Percentiles rank a stretch among this genome's conserved stretches.
Evolutionary conservation across 2,888 invertebrate species (phyloP).

Genomic region (Tubulanus polymorphus): DNA sequence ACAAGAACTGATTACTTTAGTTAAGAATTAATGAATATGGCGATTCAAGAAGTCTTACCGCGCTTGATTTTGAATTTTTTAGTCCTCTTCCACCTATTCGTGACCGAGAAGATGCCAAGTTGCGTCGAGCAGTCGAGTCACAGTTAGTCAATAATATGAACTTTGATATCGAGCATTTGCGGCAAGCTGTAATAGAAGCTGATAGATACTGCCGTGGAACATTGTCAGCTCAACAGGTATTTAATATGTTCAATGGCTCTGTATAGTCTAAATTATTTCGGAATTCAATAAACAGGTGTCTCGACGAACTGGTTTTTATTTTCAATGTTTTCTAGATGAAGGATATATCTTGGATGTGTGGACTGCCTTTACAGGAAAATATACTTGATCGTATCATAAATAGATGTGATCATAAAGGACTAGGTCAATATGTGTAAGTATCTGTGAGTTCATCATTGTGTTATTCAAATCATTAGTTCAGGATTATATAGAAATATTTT

Average conservation of each 20-base stretch:
- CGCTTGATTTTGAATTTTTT: no score
- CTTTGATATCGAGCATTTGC: slow-evolving; percentile 39
- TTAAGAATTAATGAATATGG: no score
- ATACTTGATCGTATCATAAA: slow-evolving; percentile 33
- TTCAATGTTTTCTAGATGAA: slow-evolving; percentile 33
- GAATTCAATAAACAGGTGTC: neutral
- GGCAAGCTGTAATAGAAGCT: slow-evolving; percentile 26
- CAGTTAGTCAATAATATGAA: slow-evolving; percentile 38
- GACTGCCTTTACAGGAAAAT: slow-evolving; percentile 38
- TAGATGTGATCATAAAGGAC: slow-evolving; percentile 28
- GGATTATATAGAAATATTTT: no score
- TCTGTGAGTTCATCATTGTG: neutral
- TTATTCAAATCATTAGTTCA: slow-evolving; percentile 1
- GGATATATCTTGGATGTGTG: slow-evolving; percentile 28
- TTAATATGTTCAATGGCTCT: neutral
- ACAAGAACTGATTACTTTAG: no score
- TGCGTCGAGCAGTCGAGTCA: slow-evolving; percentile 36
- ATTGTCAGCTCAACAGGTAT: slow-evolving; percentile 34
- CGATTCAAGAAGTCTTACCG: no score
- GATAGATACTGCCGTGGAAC: slow-evolving; percentile 41
- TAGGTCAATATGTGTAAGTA: slow-evolving; percentile 41
- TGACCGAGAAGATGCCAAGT: slow-evolving; percentile 31
- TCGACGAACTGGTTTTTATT: neutral
- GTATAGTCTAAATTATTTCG: neutral
- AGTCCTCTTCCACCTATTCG: neutral